Conservation (phyloP, 2,888 invertebrate genomes). For the Horisme vitalbata region DNA sequence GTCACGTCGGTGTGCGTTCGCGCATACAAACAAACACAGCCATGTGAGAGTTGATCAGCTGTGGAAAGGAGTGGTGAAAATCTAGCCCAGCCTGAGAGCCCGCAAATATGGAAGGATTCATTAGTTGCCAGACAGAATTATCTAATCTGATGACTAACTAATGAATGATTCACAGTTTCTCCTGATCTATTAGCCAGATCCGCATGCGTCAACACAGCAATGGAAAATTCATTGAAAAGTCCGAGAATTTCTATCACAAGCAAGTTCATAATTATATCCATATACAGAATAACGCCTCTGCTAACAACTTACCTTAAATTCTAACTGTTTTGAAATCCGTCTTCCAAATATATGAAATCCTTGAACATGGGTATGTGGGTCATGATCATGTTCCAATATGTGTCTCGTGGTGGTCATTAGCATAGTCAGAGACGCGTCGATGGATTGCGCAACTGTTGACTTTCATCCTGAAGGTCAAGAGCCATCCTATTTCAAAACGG, state of each 20-base stretch:
- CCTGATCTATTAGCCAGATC: conserved; percentile 37
- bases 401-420: conserved; percentile 76
- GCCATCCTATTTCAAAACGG: conserved; percentile 81
- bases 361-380: conserved; percentile 78
- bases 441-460: conserved; percentile 79
- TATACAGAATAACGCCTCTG: conserved; percentile 48
- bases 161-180: conserved; percentile 41
- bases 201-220: conserved; percentile 36
- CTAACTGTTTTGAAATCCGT: conserved; percentile 74
- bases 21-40: conserved; percentile 40
- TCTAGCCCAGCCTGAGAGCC: conserved; percentile 49
- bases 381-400: conserved; percentile 77
- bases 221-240: conserved; percentile 48
- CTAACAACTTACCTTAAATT: conserved; percentile 69
- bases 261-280: conserved; percentile 31
- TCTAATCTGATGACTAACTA: conserved; percentile 39
- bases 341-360: conserved; percentile 82
- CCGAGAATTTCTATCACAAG: conserved; percentile 13
- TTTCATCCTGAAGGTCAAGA: conserved; percentile 83
- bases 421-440: conserved; percentile 70
- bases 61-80: conserved; percentile 73
- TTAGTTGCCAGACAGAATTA: background rate
- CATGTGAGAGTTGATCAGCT: conserved; percentile 29
- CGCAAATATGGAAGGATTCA: background rate
- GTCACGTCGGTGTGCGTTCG: conserved; percentile 58